phyloP scores from a whole-genome alignment of 2,888 invertebrate genomes.

The Cephus pygmeus region DNA sequence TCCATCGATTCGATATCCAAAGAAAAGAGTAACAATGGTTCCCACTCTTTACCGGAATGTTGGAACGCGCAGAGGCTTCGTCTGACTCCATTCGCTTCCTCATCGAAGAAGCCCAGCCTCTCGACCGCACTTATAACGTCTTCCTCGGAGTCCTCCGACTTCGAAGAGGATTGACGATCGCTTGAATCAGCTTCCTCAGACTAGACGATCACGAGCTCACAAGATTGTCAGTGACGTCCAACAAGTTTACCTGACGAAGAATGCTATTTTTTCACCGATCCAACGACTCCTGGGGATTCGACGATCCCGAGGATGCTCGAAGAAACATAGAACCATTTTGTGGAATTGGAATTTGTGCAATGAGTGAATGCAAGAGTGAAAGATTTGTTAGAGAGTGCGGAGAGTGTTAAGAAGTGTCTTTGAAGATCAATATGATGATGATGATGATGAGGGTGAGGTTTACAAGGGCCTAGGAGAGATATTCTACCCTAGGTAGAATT shows the following conservation, averaged over 20 bases:
- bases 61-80: constrained; percentile 56
- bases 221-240: constrained; percentile 22
- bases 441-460: not conserved
- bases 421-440: not conserved
- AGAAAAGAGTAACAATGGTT: constrained; percentile 47
- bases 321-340: not conserved
- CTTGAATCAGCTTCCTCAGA: constrained; percentile 44
- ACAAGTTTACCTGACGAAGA: constrained; percentile 16
- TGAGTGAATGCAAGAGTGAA: not conserved
- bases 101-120: constrained; percentile 72
- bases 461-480: not conserved
- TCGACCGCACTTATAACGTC: constrained; percentile 74
- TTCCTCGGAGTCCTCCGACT: constrained; percentile 69
- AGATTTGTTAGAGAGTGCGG: not conserved
- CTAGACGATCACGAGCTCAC: constrained; percentile 20
- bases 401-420: not conserved
- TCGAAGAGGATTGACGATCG: constrained; percentile 53
- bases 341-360: not conserved
- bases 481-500: not conserved
- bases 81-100: constrained; percentile 50
- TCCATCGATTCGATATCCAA: constrained; percentile 39
- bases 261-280: constrained; percentile 9
- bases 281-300: not conserved
- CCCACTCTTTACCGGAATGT: constrained; percentile 57
- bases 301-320: not conserved